Conservation (phyloP, 1,140 invertebrate species). For the Mamestra configurata region DNA sequence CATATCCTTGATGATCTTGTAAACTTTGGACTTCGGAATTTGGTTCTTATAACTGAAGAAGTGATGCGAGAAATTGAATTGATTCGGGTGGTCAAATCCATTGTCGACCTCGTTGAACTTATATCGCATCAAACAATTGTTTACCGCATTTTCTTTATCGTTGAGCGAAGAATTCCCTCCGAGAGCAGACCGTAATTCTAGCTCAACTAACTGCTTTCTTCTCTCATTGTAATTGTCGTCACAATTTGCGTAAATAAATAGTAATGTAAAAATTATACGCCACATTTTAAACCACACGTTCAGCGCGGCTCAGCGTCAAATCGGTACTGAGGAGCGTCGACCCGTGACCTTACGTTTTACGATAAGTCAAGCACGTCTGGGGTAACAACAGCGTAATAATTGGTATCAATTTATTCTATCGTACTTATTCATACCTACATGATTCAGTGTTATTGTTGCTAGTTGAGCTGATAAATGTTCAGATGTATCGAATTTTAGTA, state of each 20-base stretch:
- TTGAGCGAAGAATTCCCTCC: constrained; percentile 88
- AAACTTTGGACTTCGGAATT: constrained; percentile 91
- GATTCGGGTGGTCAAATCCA: constrained; percentile 88
- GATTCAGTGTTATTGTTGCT: neutral
- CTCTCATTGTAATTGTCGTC: constrained; percentile 64
- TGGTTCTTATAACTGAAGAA: constrained; percentile 90
- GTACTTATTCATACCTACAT: neutral
- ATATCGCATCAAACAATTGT: constrained; percentile 90
- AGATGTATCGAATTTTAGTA: no score
- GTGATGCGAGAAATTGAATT: constrained; percentile 90
- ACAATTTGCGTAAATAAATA: constrained; percentile 58
- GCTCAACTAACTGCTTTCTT: constrained; percentile 72
- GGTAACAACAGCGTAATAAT: constrained; percentile 21
- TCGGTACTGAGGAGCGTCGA: neutral
- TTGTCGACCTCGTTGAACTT: constrained; percentile 90
- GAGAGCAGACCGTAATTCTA: constrained; percentile 71
- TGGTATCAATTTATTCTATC: constrained; percentile 15
- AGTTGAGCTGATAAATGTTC: no score
- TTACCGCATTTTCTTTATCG: constrained; percentile 89
- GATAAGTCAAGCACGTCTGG: neutral
- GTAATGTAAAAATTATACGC: constrained; percentile 3
- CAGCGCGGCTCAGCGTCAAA: neutral
- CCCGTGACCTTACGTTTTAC: neutral
- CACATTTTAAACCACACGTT: constrained; percentile 36
- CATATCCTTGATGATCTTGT: constrained; percentile 91